phyloP scores from a whole-genome alignment of 2,113 vertebrate species.

The Poicephalus gulielmi region DNA sequence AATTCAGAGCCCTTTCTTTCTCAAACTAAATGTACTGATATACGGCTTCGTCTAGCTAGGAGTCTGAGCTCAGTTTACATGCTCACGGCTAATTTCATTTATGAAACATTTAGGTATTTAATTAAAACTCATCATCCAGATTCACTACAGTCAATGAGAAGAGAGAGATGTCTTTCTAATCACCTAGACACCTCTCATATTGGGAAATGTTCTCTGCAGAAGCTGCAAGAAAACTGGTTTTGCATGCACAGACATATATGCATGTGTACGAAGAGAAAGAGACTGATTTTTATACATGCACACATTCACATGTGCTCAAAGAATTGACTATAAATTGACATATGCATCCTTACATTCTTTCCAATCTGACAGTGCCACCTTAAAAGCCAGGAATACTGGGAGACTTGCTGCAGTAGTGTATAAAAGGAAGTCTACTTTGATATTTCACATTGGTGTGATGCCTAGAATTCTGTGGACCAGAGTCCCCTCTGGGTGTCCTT shows the following conservation, averaged over 20 bases:
- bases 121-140: background rate
- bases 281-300: background rate
- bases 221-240: background rate
- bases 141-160: background rate
- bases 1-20: background rate
- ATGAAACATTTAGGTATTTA: background rate
- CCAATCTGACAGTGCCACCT: slow-evolving; percentile 10
- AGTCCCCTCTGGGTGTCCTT: slow-evolving; percentile 60
- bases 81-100: background rate
- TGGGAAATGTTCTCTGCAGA: background rate
- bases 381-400: slow-evolving; percentile 23
- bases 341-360: background rate
- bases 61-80: background rate
- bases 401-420: slow-evolving; percentile 12
- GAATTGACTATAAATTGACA: background rate
- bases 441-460: slow-evolving; percentile 56
- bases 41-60: background rate
- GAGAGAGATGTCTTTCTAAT: background rate
- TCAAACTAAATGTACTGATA: background rate
- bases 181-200: background rate
- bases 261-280: background rate
- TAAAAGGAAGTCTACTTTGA: slow-evolving; percentile 65
- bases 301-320: background rate
- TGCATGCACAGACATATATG: background rate
- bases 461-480: slow-evolving; percentile 44